Base-by-base conservation (phyloP, 2,888 invertebrate genomes). In the Ashinkailepas kermadecensis region DNA sequence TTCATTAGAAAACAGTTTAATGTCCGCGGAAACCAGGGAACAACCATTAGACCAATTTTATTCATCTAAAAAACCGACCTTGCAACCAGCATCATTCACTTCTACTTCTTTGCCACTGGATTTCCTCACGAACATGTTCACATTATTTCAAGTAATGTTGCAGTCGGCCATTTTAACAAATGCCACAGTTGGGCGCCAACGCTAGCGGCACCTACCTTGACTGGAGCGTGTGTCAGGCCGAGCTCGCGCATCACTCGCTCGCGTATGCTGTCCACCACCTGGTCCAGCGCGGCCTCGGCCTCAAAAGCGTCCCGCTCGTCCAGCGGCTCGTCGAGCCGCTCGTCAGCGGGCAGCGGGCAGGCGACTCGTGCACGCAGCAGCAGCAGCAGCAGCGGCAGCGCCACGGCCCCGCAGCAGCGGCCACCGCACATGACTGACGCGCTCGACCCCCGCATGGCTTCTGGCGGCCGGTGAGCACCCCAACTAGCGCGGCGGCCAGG, bases 361-460 rank as follows among this genome's bases (percentile, higher is more conserved):
- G 13, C 67, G 25, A n/a, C 25, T 12, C 25, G 11, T 10, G 67
- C 67, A 6, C 23, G 11, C 13, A 23, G 25, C 25, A 67, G 25
- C 25, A 67, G 67, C 67, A 67, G 25, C 67, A 67, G 67, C 67
- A 18, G 18, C 62, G 7, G 67, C 67, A 25, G 9, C 67, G 9
- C 11, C 67, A 25, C 67, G 13, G 13, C 67, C 11, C 67, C 25
- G 3, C 23, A 25, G 25, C 12, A 25, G n/a, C 67, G 67, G 25
- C 10, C 12, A 10, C 25, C 25, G 25, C 67, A 13, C 67, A 67
- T 67, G 67, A 67, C 67, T 25, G 25, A 4, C 67, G n/a, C 67
- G n/a, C 25, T 12, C 67, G 67, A 25, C 67, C 67, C 25, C n/a
- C 67, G 67, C 67, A 67, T 67, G 25, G 67, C 67, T 67, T 67